Base-by-base conservation (phyloP, 2,797 vertebrate species). In the Anolis apletophallus region DNA sequence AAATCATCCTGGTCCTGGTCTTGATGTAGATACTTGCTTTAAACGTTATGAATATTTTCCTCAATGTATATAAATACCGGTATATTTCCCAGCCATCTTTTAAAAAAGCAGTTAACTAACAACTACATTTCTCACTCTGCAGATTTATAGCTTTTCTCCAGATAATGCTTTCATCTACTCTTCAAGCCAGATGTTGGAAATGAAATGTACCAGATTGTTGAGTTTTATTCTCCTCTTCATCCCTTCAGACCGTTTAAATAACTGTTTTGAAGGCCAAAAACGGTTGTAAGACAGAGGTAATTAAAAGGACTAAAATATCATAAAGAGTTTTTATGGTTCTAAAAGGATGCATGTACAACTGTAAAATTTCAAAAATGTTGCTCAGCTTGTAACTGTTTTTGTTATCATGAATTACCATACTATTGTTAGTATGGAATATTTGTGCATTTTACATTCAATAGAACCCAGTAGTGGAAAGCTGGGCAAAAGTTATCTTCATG, bases 151-250 rank as follows among this genome's bases (percentile, higher is more conserved):
- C 54, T n/a, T 81, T 82, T 67, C 55, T 85, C 23, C 36, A 23
- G 55, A 82, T 59, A 85, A 55, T 5, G 23, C 46, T 85, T 85
- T 77, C 67, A 85, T 85, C 34, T 78, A 68, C 52, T 59, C 5
- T n/a, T 80, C 46, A 79, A 84, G 83, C 84, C 84, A 88, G 79
- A 77, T 85, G 80, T 85, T 82, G 55, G 21, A 86, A 83, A 86
- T 36, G n/a, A 50, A 86, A 50, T 29, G n/a, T 73, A 64, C 57
- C 77, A 78, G 73, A 85, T 55, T 78, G 40, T 40, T 82, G 32
- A 85, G 50, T 50, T 81, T 84, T 81, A 54, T 64, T 87, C 85
- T 83, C 54, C 67, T 81, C 73, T 23, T 73, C n/a, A 16, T 64
- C 36, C 72, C 36, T 26, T 84, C 59, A 19, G 34, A 32, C 29